Evolutionary conservation across 2,113 vertebrate species (phyloP), one percentile per base, ranked within the genome.

Genomic region (Strix uralensis): DNA sequence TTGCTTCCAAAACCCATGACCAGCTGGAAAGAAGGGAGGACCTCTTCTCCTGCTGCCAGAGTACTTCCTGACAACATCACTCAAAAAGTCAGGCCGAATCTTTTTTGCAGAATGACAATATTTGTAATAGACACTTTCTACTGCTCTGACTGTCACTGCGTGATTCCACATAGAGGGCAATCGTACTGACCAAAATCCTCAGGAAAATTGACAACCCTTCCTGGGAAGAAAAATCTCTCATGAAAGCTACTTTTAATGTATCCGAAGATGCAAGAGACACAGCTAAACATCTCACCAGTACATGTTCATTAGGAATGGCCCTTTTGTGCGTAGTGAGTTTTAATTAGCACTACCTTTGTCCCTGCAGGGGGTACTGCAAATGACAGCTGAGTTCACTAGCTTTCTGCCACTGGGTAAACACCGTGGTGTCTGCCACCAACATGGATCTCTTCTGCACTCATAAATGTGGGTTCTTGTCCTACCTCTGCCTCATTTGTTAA

Each of bases 341-440:
- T 97, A 96, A 95, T 96, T 96, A 97, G 73, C 44, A n/a, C 27
- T 89, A 86, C 34, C 47, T 88, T 91, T 87, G 62, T 89, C 62
- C 46, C 88, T 75, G 86, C 54, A 79, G 86, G 73, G 69, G 61
- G 40, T 84, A 42, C 70, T 91, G 57, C 52, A 42, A 85, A 30
- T 55, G 88, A 55, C 92, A 97, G 67, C 85, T 90, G 88, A 95
- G 88, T 94, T 95, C 94, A 72, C 77, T 46, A 40, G 22, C 34
- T 92, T 89, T 44, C 71, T 93, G 71, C 54, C 72, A 59, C 51
- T 59, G 77, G 62, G 77, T 94, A 89, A 96, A 91, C 70, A 81
- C 58, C 1, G 1, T 4, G 6, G 44, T 32, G 34, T 78, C 67
- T 78, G 52, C 79, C 57, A 78, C 47, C 4, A 7, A 66, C 65